Base-by-base conservation (phyloP, 2,888 invertebrate species). In the Gonocerus acuteangulatus region DNA sequence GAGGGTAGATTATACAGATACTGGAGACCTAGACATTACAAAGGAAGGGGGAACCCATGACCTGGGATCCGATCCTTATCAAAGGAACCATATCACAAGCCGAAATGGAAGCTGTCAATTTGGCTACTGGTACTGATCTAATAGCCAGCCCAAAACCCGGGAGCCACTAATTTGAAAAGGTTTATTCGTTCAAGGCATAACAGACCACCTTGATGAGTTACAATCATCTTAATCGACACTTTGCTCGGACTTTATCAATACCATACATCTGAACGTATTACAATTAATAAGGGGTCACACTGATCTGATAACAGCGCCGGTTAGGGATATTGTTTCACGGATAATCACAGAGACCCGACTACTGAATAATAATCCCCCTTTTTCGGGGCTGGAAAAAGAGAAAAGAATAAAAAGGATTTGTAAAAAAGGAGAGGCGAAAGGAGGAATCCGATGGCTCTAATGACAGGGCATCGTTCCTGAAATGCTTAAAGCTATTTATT, bases 161-260 rank as follows among this genome's bases (percentile, higher is more conserved):
- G 27, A 27, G 27, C 27, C 27, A 27, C 27, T 27, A 27, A 27
- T 27, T 27, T 27, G 9, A 27, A 9, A 27, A 27, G 27, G 4
- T 9, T 27, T 27, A n/a, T n/a, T n/a, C n/a, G n/a, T n/a, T n/a
- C n/a, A n/a, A n/a, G n/a, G n/a, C n/a, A n/a, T 27, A 27, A 4
- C 27, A 27, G 27, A 27, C 4, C 27, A 6, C 27, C 27, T 6
- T 27, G 54, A 54, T 54, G 39, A 54, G 39, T 54, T 54, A 54
- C 45, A 57, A 57, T 57, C 47, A 57, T 57, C 47, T 45, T 47
- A 57, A 57, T 57, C 57, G 57, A 57, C 57, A 57, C 57, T 47
- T 57, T 22, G 45, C 18, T 9, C 21, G 18, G 15, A 23, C 34
- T 19, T 13, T 57, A 47, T 47, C 45, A 27, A n/a, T 44, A 45